Percentiles rank a stretch among this genome's conserved stretches.
These are phyloP conservation scores for Anoplopoma fimbria DNA, from an alignment of 2,113 vertebrate genomes.

Conservation along the genomic window DNA sequence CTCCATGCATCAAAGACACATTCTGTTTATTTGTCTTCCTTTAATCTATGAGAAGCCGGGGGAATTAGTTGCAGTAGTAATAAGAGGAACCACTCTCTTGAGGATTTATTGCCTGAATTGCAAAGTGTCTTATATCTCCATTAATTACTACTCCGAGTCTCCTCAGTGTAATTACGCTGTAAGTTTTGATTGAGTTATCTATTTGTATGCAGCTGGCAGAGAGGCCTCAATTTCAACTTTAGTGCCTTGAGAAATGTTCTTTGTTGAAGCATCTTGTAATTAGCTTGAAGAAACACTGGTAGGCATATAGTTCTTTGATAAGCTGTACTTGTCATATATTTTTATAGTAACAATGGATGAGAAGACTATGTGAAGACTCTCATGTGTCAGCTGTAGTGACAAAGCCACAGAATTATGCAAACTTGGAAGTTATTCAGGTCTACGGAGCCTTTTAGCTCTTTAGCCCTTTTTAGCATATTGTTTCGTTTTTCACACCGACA, in stretches of 20 bases:
- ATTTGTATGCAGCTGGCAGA: constrained; percentile 31
- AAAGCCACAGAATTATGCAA: neutral
- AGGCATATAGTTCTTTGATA: constrained; percentile 7
- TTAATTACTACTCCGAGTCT: constrained; percentile 29
- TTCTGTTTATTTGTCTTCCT: constrained; percentile 37
- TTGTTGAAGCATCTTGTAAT: neutral
- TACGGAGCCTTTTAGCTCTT: neutral
- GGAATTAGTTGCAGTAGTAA: constrained; percentile 30
- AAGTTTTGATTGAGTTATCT: constrained; percentile 24
- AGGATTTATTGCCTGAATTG: constrained; percentile 25
- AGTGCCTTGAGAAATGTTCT: constrained; percentile 20
- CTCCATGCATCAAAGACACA: constrained; percentile 17
- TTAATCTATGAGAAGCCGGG: constrained; percentile 43
- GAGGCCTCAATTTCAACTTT: constrained; percentile 15
- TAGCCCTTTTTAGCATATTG: neutral
- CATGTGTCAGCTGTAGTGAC: neutral
- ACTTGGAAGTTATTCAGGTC: neutral
- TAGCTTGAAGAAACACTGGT: neutral
- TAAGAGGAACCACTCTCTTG: constrained; percentile 20
- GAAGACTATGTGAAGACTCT: no score
- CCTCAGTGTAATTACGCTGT: neutral
- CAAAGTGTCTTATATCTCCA: constrained; percentile 6
- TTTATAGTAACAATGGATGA: neutral
- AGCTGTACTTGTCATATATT: neutral
- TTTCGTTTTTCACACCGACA: neutral